Evolutionary conservation across 2,797 vertebrate genomes (phyloP).

Genomic region (Coregonus sp.): DNA sequence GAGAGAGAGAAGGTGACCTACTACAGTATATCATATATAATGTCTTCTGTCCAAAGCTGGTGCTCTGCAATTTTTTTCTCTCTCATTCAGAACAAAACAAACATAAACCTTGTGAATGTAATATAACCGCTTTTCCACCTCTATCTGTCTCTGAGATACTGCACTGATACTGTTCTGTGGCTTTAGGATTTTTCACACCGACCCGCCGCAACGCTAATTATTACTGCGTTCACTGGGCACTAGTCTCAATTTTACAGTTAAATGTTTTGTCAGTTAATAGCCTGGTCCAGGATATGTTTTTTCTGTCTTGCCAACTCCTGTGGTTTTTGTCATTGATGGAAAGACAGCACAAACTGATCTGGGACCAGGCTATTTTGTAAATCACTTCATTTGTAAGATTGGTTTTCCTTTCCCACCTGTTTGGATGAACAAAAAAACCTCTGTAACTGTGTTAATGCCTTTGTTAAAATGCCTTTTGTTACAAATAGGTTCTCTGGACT

Average conservation of each 20-base stretch:
- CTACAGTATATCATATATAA: fast-evolving
- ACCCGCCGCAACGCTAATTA: neutral
- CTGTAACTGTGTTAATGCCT: neutral
- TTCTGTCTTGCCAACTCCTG: neutral
- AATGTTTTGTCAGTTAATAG: too few species aligned
- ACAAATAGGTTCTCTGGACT: neutral
- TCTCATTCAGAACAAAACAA: constrained; percentile 17
- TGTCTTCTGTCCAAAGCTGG: constrained; percentile 41
- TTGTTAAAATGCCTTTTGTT: neutral
- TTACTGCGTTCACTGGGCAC: neutral
- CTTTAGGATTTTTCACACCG: neutral
- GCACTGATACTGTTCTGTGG: neutral
- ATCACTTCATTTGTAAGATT: neutral
- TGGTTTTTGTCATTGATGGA: too few species aligned
- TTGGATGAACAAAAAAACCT: constrained; percentile 14
- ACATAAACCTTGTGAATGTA: neutral
- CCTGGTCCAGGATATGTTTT: neutral
- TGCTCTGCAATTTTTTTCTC: constrained; percentile 41
- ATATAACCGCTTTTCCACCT: neutral
- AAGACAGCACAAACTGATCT: neutral
- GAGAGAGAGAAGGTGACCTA: constrained; percentile 18
- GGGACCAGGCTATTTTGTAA: neutral
- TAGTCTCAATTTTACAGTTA: neutral
- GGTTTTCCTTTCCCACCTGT: neutral
- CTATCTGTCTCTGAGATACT: neutral